These are phyloP conservation scores for Cyphomyrus discorhynchus DNA, from an alignment of 2,113 vertebrate genomes.

Conservation along the genomic window DNA sequence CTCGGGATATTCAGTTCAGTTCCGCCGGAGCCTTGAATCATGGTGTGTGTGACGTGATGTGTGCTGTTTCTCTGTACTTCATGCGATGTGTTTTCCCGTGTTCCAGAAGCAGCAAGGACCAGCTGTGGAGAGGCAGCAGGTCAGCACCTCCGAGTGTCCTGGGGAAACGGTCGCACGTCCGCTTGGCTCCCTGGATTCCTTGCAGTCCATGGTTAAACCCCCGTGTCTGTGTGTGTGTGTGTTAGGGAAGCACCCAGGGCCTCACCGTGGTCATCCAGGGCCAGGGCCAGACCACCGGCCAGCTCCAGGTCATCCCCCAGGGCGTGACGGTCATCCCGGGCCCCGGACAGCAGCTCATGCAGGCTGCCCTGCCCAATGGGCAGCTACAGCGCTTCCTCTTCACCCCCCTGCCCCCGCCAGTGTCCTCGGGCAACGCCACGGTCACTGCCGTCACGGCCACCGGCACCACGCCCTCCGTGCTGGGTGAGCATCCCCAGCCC, in stretches of 20 bases:
- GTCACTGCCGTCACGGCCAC: conserved; percentile 47
- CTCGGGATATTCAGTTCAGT: not conserved
- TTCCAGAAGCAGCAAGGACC: conserved; percentile 53
- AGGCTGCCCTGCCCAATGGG: conserved; percentile 96
- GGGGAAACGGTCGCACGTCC: not conserved
- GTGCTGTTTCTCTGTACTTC: not conserved
- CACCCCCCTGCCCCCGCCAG: conserved; percentile 68
- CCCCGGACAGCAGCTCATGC: conserved; percentile 95
- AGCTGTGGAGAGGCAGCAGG: conserved; percentile 43
- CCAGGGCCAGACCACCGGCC: conserved; percentile 96
- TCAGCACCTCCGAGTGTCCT: not conserved
- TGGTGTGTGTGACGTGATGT: too few species aligned
- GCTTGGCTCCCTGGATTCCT: not conserved
- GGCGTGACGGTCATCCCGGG: conserved; percentile 87
- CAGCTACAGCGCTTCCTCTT: conserved; percentile 96
- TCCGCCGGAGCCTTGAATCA: not conserved
- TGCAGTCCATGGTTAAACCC: not conserved
- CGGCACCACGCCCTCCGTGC: conserved; percentile 67
- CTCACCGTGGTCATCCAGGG: conserved; percentile 97
- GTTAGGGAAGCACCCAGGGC: conserved; percentile 86
- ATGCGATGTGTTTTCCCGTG: not conserved
- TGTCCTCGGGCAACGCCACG: conserved; percentile 31
- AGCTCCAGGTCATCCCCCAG: conserved; percentile 92
- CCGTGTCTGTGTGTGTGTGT: not conserved
- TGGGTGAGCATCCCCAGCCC: conserved; percentile 59